Evolutionary conservation across 2,113 vertebrate genomes (phyloP).

Genomic region (Brevimyrus niger): DNA sequence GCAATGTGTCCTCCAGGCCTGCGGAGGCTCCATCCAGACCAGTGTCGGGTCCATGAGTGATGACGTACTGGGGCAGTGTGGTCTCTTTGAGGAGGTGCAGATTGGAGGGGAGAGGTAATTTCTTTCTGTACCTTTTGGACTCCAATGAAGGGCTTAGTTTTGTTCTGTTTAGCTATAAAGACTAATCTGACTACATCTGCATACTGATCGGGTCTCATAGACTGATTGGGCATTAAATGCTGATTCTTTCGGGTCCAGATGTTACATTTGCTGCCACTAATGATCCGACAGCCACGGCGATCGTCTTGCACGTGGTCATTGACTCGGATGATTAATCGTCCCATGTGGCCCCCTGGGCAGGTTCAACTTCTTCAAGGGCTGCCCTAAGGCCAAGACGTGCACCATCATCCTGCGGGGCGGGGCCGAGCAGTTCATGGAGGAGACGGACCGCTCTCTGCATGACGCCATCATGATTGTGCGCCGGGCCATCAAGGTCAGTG

Average conservation of each 20-base stretch:
- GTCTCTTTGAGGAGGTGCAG: slow-evolving; percentile 87
- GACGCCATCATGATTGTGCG: slow-evolving; percentile 98
- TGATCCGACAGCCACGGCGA: background rate
- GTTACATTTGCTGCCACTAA: background rate
- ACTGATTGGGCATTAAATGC: background rate
- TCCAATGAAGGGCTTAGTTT: background rate
- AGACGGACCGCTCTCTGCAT: slow-evolving; percentile 91
- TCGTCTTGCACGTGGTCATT: background rate
- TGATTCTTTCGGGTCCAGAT: background rate
- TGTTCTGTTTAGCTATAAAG: background rate
- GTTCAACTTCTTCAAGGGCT: slow-evolving; percentile 93
- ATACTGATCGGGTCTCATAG: background rate
- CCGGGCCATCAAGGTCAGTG: slow-evolving; percentile 85
- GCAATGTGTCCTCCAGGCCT: slow-evolving; percentile 65
- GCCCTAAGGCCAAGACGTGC: slow-evolving; percentile 87
- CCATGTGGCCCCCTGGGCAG: slow-evolving; percentile 45
- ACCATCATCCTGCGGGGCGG: slow-evolving; percentile 92
- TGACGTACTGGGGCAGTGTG: slow-evolving; percentile 84
- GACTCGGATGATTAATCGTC: background rate
- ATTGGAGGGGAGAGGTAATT: slow-evolving; percentile 87
- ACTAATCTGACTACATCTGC: background rate
- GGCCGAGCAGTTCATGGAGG: slow-evolving; percentile 95
- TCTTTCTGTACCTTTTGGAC: background rate
- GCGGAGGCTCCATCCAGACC: slow-evolving; percentile 94
- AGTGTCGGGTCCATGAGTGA: slow-evolving; percentile 70